Evolutionary conservation across 2,888 invertebrate species (phyloP).

Genomic region (Cabera pusaria): DNA sequence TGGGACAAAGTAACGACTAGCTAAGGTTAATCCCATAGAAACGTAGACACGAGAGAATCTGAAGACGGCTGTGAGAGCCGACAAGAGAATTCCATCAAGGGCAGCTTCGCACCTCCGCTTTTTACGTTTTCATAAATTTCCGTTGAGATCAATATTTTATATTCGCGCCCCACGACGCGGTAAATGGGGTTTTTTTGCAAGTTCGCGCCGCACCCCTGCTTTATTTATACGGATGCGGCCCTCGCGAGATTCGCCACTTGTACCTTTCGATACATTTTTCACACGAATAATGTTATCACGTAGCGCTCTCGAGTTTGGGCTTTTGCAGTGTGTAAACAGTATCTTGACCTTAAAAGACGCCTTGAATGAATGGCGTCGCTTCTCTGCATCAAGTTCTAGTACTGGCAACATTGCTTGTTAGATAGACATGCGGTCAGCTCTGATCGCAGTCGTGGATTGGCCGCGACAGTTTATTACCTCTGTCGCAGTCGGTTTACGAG

Average conservation of each 20-base stretch:
- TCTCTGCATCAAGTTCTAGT: too few relatives aligned
- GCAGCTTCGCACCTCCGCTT: slow-evolving; percentile 61
- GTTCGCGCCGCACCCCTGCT: slow-evolving; percentile 51
- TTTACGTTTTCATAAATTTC: slow-evolving; percentile 81
- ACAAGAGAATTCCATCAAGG: slow-evolving; percentile 68
- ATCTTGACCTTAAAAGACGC: slow-evolving; percentile 34
- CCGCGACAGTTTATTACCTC: slow-evolving; percentile 52
- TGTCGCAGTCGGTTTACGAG: slow-evolving; percentile 42
- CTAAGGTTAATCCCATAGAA: slow-evolving; percentile 43
- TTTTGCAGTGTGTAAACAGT: slow-evolving; percentile 35
- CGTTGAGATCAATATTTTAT: slow-evolving; percentile 78
- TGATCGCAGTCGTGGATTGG: slow-evolving; percentile 53
- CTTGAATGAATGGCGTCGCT: slow-evolving; percentile 6
- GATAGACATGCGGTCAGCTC: slow-evolving; percentile 42
- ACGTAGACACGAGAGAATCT: slow-evolving; percentile 38
- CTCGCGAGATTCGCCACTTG: slow-evolving; percentile 65
- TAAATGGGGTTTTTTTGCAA: slow-evolving; percentile 62
- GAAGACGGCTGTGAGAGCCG: slow-evolving; percentile 43
- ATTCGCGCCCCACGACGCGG: slow-evolving; percentile 62
- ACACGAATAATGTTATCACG: slow-evolving; percentile 72
- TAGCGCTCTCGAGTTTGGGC: slow-evolving; percentile 44
- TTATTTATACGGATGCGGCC: slow-evolving; percentile 64
- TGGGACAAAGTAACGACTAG: slow-evolving; percentile 36
- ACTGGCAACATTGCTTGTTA: neutral
- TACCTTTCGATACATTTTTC: slow-evolving; percentile 71